These are phyloP conservation scores for Itoplectis maculator DNA, from an alignment of 2,888 invertebrate genomes.

Conservation along the genomic window DNA sequence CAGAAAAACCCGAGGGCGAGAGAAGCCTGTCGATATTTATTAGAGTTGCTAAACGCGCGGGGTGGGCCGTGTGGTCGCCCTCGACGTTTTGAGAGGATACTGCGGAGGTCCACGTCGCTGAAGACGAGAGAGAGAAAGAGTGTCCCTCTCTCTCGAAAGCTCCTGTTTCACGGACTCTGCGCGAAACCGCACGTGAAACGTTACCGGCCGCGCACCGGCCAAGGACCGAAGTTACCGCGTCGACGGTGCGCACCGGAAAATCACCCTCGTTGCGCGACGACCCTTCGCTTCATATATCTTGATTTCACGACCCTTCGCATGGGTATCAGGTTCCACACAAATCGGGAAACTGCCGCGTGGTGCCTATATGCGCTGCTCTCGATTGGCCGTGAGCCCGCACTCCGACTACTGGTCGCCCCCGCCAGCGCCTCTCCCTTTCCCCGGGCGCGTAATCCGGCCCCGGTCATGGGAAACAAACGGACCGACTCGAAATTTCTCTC, in stretches of 20 bases:
- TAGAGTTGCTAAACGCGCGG: conserved; percentile 70
- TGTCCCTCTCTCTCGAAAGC: neutral
- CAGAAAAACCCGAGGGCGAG: conserved; percentile 61
- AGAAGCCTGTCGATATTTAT: conserved; percentile 79
- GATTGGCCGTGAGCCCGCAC: conserved; percentile 73
- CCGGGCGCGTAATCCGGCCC: conserved; percentile 19
- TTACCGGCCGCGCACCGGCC: conserved; percentile 42
- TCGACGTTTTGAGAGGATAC: conserved; percentile 36
- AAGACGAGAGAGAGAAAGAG: conserved; percentile 19
- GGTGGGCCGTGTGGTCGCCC: conserved; percentile 22
- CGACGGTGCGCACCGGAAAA: conserved; percentile 37
- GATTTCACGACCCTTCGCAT: conserved; percentile 84
- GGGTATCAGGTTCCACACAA: conserved; percentile 84
- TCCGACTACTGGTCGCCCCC: too few relatives aligned
- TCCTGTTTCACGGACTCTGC: conserved; percentile 15
- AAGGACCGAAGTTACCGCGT: neutral
- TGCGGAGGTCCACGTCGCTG: conserved; percentile 12
- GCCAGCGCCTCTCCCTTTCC: too few relatives aligned
- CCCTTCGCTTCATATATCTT: conserved; percentile 81
- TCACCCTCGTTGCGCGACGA: conserved; percentile 52
- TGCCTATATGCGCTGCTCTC: conserved; percentile 66
- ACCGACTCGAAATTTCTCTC: conserved; percentile 54
- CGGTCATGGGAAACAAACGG: conserved; percentile 67
- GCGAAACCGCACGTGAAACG: conserved; percentile 38
- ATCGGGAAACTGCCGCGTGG: conserved; percentile 83